Percentiles rank a stretch among this genome's conserved stretches.
Conservation (phyloP, 2,113 vertebrate genomes). For the Condylura cristata region DNA sequence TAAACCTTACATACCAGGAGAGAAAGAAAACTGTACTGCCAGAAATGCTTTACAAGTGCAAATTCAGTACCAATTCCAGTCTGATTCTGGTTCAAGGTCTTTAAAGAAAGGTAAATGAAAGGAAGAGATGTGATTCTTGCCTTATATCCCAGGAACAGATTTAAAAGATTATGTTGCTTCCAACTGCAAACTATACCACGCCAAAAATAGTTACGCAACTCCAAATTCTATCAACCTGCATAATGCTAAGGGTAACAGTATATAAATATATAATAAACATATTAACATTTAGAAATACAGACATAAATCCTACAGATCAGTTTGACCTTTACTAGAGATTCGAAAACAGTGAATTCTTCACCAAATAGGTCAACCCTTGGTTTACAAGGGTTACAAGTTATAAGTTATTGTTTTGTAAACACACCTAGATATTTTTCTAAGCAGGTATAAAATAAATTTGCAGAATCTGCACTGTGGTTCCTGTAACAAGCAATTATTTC, state of each 20-base stretch:
- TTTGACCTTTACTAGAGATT: constrained; percentile 22
- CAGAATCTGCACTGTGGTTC: not conserved
- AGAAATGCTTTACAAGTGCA: not conserved
- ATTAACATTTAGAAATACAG: not conserved
- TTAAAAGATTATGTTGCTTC: not conserved
- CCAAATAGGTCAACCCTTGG: not conserved
- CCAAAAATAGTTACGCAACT: constrained; percentile 14
- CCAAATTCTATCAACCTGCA: not conserved
- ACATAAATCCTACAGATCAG: not conserved
- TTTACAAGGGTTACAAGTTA: no score
- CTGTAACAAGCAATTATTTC: not conserved
- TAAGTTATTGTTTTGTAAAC: constrained; percentile 22
- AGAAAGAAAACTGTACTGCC: not conserved
- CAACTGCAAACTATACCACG: not conserved
- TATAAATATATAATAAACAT: not conserved
- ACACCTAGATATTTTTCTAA: constrained; percentile 1
- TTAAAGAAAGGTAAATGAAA: not conserved
- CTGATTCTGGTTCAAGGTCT: not conserved
- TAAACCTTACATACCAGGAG: not conserved
- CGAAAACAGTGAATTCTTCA: constrained; percentile 30
- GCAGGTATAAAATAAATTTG: not conserved
- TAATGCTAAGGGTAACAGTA: not conserved
- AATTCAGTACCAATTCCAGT: not conserved
- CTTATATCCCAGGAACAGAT: not conserved
- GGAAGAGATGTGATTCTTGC: not conserved